Percentiles rank a stretch among this genome's conserved stretches.
These are phyloP conservation scores for Eucera pruinosa DNA, from an alignment of 2,888 invertebrate species.

Conservation along the genomic window DNA sequence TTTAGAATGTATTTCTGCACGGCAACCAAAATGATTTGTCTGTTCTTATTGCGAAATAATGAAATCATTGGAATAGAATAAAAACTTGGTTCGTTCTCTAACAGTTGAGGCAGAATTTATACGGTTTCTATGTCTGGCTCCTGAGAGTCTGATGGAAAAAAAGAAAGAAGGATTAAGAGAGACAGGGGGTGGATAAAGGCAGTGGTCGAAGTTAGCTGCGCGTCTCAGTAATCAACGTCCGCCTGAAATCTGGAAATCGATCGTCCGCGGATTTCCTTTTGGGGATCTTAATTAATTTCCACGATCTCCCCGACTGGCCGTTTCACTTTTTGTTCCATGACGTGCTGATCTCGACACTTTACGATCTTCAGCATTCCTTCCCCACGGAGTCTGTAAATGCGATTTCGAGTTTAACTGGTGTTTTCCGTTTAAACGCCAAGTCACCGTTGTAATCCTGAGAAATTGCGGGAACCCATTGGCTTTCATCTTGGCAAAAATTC, in stretches of 20 bases:
- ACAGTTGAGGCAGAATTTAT: background rate
- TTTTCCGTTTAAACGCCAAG: background rate
- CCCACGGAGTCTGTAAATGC: background rate
- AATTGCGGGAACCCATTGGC: background rate
- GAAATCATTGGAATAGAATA: background rate
- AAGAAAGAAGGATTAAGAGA: conserved; percentile 11
- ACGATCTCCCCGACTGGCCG: background rate
- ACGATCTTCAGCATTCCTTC: background rate
- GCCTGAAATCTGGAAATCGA: conserved; percentile 27
- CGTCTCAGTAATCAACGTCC: conserved; percentile 32
- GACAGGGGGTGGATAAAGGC: conserved; percentile 9
- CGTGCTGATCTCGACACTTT: conserved; percentile 5
- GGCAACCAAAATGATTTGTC: too few species aligned
- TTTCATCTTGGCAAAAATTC: background rate
- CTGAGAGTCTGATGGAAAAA: background rate
- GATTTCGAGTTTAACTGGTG: conserved; percentile 1
- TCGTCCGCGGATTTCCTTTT: conserved; percentile 20
- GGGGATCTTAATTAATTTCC: conserved; percentile 36
- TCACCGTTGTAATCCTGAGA: background rate
- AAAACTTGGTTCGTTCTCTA: background rate
- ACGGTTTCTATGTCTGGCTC: conserved; percentile 14
- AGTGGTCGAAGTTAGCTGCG: background rate
- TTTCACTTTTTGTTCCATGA: conserved; percentile 5
- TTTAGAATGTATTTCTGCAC: too few species aligned
- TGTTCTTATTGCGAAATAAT: too few species aligned